Percentiles rank a stretch among this genome's conserved stretches.
phyloP scores from a whole-genome alignment of 2,113 vertebrate genomes.

The Porphyrio hochstetteri region DNA sequence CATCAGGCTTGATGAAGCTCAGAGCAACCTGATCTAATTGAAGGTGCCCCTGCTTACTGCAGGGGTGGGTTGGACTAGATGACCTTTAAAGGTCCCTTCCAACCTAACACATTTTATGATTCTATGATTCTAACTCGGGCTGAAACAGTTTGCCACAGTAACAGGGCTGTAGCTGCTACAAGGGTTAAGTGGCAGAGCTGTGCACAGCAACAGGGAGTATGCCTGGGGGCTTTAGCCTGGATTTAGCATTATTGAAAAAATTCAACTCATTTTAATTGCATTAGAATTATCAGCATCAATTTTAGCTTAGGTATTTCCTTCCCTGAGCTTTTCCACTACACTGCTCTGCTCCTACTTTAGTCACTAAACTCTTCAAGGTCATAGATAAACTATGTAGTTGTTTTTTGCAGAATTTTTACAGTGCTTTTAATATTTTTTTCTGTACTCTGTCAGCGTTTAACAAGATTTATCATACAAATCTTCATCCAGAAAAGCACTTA shows the following conservation, averaged over 20 bases:
- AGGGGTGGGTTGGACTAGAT: no score
- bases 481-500: neutral
- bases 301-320: neutral
- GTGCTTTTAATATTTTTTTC: neutral
- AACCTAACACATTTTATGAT: no score
- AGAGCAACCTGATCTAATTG: no score
- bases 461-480: neutral
- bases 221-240: neutral
- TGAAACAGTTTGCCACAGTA: rapidly evolving
- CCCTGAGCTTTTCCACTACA: neutral
- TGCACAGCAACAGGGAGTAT: neutral
- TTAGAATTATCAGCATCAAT: neutral
- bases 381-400: neutral
- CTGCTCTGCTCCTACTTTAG: neutral
- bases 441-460: neutral
- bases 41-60: no score
- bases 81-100: no score
- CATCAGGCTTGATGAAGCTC: no score
- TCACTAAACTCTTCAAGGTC: neutral
- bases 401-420: neutral
- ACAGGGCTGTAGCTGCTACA: rapidly evolving
- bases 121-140: neutral
- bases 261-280: neutral
- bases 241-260: neutral
- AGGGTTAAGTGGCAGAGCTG: neutral